Evolutionary conservation across 2,113 vertebrate genomes (phyloP).

Genomic region (Varanus salvator): DNA sequence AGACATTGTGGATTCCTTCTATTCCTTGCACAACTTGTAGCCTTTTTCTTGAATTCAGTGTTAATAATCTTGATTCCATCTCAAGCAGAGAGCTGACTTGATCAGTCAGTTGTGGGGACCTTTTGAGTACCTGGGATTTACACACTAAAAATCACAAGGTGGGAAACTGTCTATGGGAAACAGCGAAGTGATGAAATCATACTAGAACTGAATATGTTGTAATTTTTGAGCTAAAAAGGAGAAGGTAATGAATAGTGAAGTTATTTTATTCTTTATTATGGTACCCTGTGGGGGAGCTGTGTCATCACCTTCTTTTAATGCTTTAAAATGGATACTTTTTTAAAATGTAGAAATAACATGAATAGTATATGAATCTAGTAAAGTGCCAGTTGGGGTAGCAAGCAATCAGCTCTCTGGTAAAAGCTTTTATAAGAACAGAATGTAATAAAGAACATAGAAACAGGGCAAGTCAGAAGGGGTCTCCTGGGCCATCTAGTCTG

Average conservation of each 20-base stretch:
- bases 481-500: too few relatives aligned
- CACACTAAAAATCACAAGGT: neutral
- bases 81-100: neutral
- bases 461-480: too few relatives aligned
- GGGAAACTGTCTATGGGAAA: neutral
- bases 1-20: neutral
- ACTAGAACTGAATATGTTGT: neutral
- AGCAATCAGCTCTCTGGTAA: neutral
- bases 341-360: neutral
- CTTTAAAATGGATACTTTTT: neutral
- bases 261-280: neutral
- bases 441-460: neutral
- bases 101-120: neutral
- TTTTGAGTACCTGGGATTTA: neutral
- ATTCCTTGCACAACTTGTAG: neutral
- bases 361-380: neutral
- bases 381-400: neutral
- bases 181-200: neutral
- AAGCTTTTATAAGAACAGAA: neutral
- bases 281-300: neutral
- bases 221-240: neutral
- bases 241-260: neutral
- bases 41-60: neutral
- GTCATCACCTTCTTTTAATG: neutral
- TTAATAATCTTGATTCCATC: neutral